A percentile compares a stretch with the other conserved stretches of the same genome.
Conservation (phyloP, 2,113 vertebrate species). For the Erpornis zantholeuca region DNA sequence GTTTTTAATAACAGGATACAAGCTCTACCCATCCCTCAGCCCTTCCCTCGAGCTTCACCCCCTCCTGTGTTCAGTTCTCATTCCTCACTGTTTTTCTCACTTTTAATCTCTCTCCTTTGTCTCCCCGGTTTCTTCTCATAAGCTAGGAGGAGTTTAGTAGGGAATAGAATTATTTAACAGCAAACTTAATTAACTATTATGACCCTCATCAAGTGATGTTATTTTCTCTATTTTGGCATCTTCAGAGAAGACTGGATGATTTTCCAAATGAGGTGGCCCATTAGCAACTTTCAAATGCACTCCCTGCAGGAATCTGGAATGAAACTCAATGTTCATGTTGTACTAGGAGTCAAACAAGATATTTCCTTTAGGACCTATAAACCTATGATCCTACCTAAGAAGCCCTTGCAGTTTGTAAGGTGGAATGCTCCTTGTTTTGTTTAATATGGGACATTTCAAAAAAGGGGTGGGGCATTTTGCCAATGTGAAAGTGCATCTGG, state of each 20-base stretch:
- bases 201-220: neutral
- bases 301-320: neutral
- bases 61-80: neutral
- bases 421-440: neutral
- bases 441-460: neutral
- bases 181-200: neutral
- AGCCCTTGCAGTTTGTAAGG: neutral
- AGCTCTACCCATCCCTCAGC: neutral
- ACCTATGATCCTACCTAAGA: neutral
- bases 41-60: neutral
- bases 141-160: neutral
- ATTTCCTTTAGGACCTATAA: neutral
- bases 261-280: neutral
- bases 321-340: neutral
- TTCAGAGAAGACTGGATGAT: neutral
- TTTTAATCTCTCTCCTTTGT: neutral
- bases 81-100: neutral
- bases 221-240: neutral
- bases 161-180: neutral
- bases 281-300: neutral
- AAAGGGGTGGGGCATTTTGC: neutral
- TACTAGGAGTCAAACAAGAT: neutral
- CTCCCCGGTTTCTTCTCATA: neutral
- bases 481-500: neutral
- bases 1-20: constrained; percentile 26